These are phyloP conservation scores for Narcine bancroftii DNA, from an alignment of 2,113 vertebrate species.

Conservation along the genomic window DNA sequence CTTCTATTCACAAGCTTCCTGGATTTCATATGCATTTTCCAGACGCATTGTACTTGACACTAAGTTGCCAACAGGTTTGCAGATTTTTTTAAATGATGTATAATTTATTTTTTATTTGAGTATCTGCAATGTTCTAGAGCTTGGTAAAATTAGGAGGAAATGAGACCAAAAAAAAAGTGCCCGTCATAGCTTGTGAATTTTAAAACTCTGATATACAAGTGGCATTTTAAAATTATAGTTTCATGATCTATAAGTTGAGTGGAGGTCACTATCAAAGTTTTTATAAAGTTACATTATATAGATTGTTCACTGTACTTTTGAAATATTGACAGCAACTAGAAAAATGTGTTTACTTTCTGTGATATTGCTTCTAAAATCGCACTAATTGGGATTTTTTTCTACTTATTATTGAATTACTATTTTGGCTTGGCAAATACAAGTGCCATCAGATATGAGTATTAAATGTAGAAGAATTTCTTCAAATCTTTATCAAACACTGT, in stretches of 20 bases:
- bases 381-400: neutral
- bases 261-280: neutral
- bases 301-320: neutral
- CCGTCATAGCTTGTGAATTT: neutral
- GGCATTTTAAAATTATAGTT: neutral
- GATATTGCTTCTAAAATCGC: neutral
- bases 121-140: neutral
- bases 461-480: neutral
- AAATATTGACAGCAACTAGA: neutral
- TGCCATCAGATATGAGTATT: neutral
- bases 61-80: neutral
- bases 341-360: neutral
- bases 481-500: neutral
- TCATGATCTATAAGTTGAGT: neutral
- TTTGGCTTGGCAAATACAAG: neutral
- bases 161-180: neutral
- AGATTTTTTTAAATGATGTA: neutral
- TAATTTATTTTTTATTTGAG: neutral
- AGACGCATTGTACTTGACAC: neutral
- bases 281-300: neutral
- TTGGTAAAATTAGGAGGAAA: neutral
- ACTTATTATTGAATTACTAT: neutral
- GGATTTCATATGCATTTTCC: neutral
- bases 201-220: neutral
- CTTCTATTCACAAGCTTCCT: constrained; percentile 25